A percentile compares a stretch with the other conserved stretches of the same genome.
Evolutionary conservation across 2,113 vertebrate species (phyloP).

Genomic region (Pygathrix nemaeus): DNA sequence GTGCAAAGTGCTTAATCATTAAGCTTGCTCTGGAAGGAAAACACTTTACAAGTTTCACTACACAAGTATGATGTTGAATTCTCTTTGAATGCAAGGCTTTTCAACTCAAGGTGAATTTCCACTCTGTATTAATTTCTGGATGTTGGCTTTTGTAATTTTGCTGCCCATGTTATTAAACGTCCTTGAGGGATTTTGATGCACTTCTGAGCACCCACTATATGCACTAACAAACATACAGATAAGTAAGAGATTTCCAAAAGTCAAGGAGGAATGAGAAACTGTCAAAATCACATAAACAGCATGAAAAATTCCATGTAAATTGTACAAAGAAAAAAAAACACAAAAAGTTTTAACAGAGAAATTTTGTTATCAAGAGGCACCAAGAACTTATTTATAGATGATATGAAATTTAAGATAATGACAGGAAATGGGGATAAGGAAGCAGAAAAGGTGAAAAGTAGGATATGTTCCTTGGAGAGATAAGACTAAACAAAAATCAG

Average conservation of each 20-base stretch:
- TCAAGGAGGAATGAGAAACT: background rate
- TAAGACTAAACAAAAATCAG: background rate
- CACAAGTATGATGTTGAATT: background rate
- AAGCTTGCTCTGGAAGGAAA: slow-evolving; percentile 37
- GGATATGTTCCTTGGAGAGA: background rate
- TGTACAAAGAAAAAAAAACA: background rate
- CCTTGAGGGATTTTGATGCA: background rate
- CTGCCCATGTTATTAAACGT: background rate
- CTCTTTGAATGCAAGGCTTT: background rate
- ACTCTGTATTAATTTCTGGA: background rate
- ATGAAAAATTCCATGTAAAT: background rate
- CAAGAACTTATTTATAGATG: background rate
- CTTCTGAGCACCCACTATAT: background rate
- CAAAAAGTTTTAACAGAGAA: background rate
- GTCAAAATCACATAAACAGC: background rate
- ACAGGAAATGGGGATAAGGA: background rate
- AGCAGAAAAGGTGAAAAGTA: background rate
- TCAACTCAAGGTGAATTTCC: background rate
- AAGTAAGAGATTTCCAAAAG: background rate
- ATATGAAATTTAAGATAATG: background rate
- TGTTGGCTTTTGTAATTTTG: background rate
- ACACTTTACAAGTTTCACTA: background rate
- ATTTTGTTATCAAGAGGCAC: background rate
- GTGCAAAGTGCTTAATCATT: slow-evolving; percentile 38
- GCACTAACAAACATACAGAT: background rate